Conservation (phyloP, 2,888 invertebrate species). For the Parnassius smintheus region DNA sequence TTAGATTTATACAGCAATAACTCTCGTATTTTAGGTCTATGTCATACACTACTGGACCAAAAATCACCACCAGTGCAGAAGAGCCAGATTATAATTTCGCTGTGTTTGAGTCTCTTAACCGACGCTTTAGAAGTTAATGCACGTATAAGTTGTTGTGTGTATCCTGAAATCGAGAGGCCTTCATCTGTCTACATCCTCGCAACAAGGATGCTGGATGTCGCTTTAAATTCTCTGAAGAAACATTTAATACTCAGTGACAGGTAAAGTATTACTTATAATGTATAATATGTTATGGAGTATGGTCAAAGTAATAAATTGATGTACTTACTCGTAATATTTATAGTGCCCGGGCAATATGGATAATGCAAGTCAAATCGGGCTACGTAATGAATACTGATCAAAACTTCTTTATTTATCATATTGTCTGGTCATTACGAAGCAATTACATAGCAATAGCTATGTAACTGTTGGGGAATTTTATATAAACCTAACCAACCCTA, state of each 20-base stretch:
- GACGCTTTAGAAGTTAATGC: conserved; percentile 38
- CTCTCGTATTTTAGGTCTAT: conserved; percentile 47
- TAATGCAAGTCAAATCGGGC: too few relatives aligned
- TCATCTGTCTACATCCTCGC: conserved; percentile 41
- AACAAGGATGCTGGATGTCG: conserved; percentile 47
- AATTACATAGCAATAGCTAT: too few relatives aligned
- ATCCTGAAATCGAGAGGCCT: conserved; percentile 60
- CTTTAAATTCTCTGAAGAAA: conserved; percentile 49
- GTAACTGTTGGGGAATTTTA: too few relatives aligned
- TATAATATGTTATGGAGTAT: too few relatives aligned
- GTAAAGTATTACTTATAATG: conserved; percentile 34
- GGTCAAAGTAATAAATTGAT: too few relatives aligned
- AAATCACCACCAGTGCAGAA: conserved; percentile 59
- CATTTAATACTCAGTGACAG: conserved; percentile 56
- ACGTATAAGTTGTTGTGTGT: conserved; percentile 50
- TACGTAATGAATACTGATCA: too few relatives aligned
- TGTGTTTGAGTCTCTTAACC: conserved; percentile 52
- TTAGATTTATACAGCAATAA: too few relatives aligned
- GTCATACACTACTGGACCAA: conserved; percentile 51
- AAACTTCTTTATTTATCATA: too few relatives aligned
- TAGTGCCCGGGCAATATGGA: too few relatives aligned
- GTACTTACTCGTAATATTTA: too few relatives aligned
- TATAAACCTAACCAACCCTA: too few relatives aligned
- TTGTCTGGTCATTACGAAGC: too few relatives aligned
- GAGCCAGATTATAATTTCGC: conserved; percentile 51